phyloP scores from a whole-genome alignment of 2,888 invertebrate genomes.

The Corythucha ciliata region DNA sequence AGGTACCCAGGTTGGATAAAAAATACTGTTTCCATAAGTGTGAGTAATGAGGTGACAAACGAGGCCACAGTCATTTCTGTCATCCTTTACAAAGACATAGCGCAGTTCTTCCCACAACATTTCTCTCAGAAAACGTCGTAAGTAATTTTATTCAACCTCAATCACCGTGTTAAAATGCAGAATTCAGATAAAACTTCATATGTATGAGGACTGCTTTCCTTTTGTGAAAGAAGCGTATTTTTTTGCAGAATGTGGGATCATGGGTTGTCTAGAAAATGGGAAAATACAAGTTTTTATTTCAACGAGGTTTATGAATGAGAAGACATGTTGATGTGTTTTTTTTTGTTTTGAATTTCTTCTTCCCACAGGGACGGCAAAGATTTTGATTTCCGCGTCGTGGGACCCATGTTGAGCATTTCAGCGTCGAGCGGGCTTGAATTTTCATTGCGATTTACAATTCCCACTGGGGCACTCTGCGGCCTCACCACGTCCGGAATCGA shows the following conservation, averaged over 20 bases:
- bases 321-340: no score
- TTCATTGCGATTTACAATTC: slow-evolving; percentile 18
- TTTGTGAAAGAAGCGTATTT: no score
- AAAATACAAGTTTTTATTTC: not conserved
- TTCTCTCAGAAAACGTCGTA: slow-evolving; percentile 30
- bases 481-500: slow-evolving; percentile 43
- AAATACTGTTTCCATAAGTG: slow-evolving; percentile 20
- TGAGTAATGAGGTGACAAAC: slow-evolving; percentile 26
- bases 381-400: slow-evolving; percentile 29
- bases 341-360: not conserved
- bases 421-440: slow-evolving; percentile 20
- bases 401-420: slow-evolving; percentile 28
- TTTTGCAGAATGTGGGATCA: not conserved
- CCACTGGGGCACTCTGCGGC: slow-evolving; percentile 25
- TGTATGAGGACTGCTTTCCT: no score
- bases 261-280: not conserved
- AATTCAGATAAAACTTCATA: not conserved
- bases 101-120: slow-evolving; percentile 48
- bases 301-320: no score
- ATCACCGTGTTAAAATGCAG: not conserved
- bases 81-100: slow-evolving; percentile 54
- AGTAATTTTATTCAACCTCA: slow-evolving; percentile 18
- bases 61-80: slow-evolving; percentile 41
- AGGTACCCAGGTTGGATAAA: slow-evolving; percentile 32
- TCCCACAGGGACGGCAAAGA: slow-evolving; percentile 29